Base-by-base conservation (phyloP, 2,888 invertebrate species). In the Phengaris alcon region DNA sequence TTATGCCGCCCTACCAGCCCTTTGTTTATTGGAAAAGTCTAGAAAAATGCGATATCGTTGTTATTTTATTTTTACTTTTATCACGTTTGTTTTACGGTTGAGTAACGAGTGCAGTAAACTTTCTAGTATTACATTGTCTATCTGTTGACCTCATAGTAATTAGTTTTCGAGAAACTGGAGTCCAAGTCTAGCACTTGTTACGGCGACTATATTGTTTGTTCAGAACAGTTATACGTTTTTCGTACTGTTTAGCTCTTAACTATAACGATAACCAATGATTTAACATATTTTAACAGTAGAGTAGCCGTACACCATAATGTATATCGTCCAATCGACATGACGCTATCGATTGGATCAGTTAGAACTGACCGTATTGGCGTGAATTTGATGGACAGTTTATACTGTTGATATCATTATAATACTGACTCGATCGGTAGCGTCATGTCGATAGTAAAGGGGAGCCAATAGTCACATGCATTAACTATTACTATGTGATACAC, bases 11-110 rank as follows among this genome's bases (percentile, higher is more conserved):
- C 69, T 70, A 51, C n/a, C 69, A 15, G 12, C 70, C 48, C 70
- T 70, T 70, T 48, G 51, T 70, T 70, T 70, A 70, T 70, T 48
- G 70, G 70, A 70, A 70, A 51, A 70, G 70, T 51, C 70, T 48
- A 70, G 70, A 70, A 70, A 70, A 70, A 51, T 48, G 7, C 15
- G 15, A 51, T 51, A 2, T 12, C 48, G 9, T 22, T 15, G 48
- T 70, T 70, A 51, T 70, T 70, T 22, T 48, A 70, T 15, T 51
- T 70, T 70, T 15, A 51, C 15, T 51, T 70, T 51, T 70, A 70
- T 10, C 12, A 22, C 70, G 10, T 51, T 51, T 70, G 51, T 70
- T 51, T 70, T 70, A 70, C 51, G 70, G 70, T 70, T n/a, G 15
- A 70, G 10, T 22, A 51, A 12, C 51, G 70, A 51, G 9, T 70